Evolutionary conservation across 2,113 vertebrate species (phyloP).

Genomic region (Labeo catla): DNA sequence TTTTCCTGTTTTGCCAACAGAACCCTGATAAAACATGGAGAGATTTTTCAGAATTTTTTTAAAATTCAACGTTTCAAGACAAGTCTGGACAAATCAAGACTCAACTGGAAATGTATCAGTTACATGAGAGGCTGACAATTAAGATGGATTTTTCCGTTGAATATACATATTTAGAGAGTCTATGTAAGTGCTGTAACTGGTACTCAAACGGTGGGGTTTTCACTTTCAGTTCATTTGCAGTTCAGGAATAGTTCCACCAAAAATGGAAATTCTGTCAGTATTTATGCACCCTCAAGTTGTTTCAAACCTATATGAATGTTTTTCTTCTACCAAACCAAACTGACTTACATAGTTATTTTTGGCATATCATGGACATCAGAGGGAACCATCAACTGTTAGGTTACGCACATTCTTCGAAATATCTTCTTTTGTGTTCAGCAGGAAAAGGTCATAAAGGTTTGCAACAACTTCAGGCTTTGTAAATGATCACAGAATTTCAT

Average conservation of each 20-base stretch:
- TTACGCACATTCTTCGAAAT: not conserved
- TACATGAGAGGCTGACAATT: not conserved
- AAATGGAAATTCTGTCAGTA: not conserved
- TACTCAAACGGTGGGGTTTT: too few relatives aligned
- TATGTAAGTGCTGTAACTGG: not conserved
- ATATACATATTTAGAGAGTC: not conserved
- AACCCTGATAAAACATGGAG: conserved; percentile 64
- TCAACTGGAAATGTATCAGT: not conserved
- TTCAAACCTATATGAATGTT: too few relatives aligned
- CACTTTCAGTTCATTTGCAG: not conserved
- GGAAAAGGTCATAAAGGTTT: not conserved
- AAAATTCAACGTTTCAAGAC: not conserved
- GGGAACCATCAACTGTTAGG: not conserved
- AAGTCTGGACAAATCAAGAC: not conserved
- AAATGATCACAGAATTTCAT: not conserved
- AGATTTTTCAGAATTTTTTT: not conserved
- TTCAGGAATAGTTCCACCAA: not conserved
- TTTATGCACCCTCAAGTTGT: not conserved
- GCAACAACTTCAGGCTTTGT: not conserved
- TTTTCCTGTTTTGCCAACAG: conserved; percentile 65
- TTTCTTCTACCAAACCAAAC: too few relatives aligned
- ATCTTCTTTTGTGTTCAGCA: not conserved
- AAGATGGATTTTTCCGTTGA: not conserved
- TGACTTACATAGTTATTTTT: too few relatives aligned
- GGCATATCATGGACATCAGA: not conserved